A percentile compares a stretch with the other conserved stretches of the same genome.
Evolutionary conservation across 2,888 invertebrate species (phyloP).

Genomic region (Phyllotreta cruciferae): DNA sequence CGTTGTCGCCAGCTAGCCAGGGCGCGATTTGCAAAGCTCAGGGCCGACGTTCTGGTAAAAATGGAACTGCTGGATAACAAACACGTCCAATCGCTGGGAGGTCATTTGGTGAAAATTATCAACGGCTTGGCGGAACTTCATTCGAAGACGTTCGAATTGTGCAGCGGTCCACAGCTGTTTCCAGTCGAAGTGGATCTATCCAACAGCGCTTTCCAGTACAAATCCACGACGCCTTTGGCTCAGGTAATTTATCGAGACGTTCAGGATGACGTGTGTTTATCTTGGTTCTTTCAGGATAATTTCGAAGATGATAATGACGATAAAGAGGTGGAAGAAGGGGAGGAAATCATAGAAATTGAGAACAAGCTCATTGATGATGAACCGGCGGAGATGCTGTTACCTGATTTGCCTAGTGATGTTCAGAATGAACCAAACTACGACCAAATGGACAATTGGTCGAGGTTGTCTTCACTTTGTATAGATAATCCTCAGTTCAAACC

Average conservation of each 20-base stretch:
- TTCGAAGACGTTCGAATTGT: constrained; percentile 69
- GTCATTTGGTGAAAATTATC: constrained; percentile 82
- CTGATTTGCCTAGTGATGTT: constrained; percentile 32
- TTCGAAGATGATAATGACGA: constrained; percentile 70
- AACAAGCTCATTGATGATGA: constrained; percentile 35
- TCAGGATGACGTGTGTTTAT: constrained; percentile 3
- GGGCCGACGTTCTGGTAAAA: constrained; percentile 94
- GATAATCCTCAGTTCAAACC: constrained; percentile 42
- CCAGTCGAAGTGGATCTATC: constrained; percentile 96
- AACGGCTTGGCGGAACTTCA: constrained; percentile 74
- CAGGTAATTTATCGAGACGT: constrained; percentile 46
- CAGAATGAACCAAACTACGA: constrained; percentile 57
- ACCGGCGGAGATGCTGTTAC: constrained; percentile 42
- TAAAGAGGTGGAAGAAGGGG: constrained; percentile 59
- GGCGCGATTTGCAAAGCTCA: constrained; percentile 79
- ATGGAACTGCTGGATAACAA: constrained; percentile 97
- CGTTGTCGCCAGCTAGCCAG: constrained; percentile 96
- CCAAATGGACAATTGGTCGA: constrained; percentile 59
- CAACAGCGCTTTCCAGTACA: constrained; percentile 90
- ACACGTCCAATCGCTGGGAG: constrained; percentile 95
- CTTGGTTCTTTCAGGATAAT: constrained; percentile 53
- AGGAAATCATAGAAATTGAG: constrained; percentile 52
- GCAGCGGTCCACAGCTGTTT: constrained; percentile 82
- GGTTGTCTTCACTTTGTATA: constrained; percentile 56
- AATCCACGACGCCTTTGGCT: constrained; percentile 66